These are phyloP conservation scores for Orchesella flavescens DNA, from an alignment of 2,888 invertebrate species.

Conservation along the genomic window DNA sequence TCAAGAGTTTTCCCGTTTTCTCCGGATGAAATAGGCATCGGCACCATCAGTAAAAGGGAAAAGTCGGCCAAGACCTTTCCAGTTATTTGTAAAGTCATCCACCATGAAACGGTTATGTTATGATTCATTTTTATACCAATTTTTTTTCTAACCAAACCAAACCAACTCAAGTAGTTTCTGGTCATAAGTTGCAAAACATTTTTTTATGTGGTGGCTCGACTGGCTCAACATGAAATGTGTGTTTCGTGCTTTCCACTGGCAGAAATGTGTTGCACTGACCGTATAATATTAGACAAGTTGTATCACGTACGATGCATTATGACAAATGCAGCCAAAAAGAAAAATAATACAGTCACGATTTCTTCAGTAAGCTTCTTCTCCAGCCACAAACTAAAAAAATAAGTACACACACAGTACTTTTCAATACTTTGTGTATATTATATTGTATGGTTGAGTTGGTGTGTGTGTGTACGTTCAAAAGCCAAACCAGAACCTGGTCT, in stretches of 20 bases:
- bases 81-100: slow-evolving; percentile 29
- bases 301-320: slow-evolving; percentile 69
- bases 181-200: too few species aligned
- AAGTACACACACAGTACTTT: too few species aligned
- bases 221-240: too few species aligned
- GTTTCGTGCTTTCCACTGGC: background rate
- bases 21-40: slow-evolving; percentile 13
- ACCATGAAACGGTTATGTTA: slow-evolving; percentile 5
- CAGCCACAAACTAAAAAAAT: slow-evolving; percentile 22
- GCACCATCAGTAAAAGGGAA: background rate
- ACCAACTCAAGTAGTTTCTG: too few species aligned
- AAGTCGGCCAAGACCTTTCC: slow-evolving; percentile 2
- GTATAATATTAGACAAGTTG: slow-evolving; percentile 20
- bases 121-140: slow-evolving; percentile 13
- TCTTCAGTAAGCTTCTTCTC: slow-evolving; percentile 20
- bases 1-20: slow-evolving; percentile 11
- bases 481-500: too few species aligned
- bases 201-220: too few species aligned
- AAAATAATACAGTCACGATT: slow-evolving; percentile 67
- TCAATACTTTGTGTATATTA: too few species aligned
- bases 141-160: too few species aligned
- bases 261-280: slow-evolving; percentile 1
- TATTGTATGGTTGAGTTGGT: too few species aligned
- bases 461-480: too few species aligned
- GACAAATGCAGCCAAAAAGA: slow-evolving; percentile 68